These are phyloP conservation scores for Pedetes capensis DNA, from an alignment of 2,113 vertebrate genomes.

Conservation along the genomic window DNA sequence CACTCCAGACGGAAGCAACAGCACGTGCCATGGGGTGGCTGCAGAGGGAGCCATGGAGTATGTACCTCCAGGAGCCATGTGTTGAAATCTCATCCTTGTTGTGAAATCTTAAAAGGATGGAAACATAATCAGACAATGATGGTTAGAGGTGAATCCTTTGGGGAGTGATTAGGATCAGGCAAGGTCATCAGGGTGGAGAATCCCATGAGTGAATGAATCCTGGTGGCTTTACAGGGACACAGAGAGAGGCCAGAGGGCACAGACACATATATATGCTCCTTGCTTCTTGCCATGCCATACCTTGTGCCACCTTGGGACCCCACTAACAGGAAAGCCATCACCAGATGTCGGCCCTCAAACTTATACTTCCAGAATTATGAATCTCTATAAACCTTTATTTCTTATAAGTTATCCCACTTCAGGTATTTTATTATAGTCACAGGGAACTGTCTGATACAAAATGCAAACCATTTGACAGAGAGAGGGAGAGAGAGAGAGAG, in stretches of 20 bases:
- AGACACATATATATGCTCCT: fast-evolving
- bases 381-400: background rate
- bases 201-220: background rate
- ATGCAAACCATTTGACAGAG: background rate
- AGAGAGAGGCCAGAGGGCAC: background rate
- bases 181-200: background rate
- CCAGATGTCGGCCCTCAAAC: background rate
- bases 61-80: too few species aligned
- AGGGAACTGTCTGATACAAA: background rate
- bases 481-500: background rate
- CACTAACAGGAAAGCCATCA: background rate
- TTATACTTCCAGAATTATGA: background rate
- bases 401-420: background rate
- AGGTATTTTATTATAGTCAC: background rate
- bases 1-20: background rate
- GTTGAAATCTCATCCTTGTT: too few species aligned
- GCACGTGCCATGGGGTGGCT: background rate
- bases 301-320: too few species aligned
- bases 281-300: too few species aligned
- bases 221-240: background rate
- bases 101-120: background rate
- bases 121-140: too few species aligned
- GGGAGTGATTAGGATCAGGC: background rate
- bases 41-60: background rate
- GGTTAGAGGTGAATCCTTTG: too few species aligned